These are phyloP conservation scores for Drosophila sucinea DNA, from an alignment of 1,140 invertebrate species.

Conservation along the genomic window DNA sequence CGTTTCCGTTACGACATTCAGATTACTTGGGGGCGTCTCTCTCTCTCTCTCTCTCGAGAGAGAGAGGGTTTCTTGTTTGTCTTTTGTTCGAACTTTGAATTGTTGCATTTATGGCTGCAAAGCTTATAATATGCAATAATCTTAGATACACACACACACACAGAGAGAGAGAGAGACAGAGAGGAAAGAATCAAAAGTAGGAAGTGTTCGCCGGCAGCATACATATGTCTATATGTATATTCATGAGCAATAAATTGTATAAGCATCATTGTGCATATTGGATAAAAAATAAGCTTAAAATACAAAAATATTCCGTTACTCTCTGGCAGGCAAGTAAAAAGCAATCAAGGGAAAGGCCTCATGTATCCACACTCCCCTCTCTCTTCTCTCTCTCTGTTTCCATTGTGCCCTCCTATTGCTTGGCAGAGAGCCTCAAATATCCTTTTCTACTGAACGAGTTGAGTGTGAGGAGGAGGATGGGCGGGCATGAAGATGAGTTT, in stretches of 20 bases:
- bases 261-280: conserved; percentile 81
- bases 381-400: conserved; percentile 16
- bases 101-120: conserved; percentile 60
- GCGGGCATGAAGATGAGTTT: conserved; percentile 1
- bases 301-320: conserved; percentile 72
- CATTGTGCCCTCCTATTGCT: conserved; percentile 72
- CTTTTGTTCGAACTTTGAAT: conserved; percentile 53
- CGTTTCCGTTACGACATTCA: not conserved
- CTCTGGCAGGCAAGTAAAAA: conserved; percentile 30
- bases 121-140: conserved; percentile 80
- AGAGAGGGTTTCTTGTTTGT: conserved; percentile 26
- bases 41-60: not conserved
- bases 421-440: conserved; percentile 68
- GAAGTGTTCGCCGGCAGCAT: conserved; percentile 31
- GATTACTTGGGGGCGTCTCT: not conserved
- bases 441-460: conserved; percentile 45
- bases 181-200: not conserved
- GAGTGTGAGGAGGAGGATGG: conserved; percentile 1
- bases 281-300: conserved; percentile 79
- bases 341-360: conserved; percentile 31
- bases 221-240: conserved; percentile 72
- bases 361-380: conserved; percentile 27
- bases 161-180: not conserved
- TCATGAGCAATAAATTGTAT: conserved; percentile 78
- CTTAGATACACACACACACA: conserved; percentile 40